phyloP scores from a whole-genome alignment of 2,888 invertebrate species.

The Drosophila greeni region DNA sequence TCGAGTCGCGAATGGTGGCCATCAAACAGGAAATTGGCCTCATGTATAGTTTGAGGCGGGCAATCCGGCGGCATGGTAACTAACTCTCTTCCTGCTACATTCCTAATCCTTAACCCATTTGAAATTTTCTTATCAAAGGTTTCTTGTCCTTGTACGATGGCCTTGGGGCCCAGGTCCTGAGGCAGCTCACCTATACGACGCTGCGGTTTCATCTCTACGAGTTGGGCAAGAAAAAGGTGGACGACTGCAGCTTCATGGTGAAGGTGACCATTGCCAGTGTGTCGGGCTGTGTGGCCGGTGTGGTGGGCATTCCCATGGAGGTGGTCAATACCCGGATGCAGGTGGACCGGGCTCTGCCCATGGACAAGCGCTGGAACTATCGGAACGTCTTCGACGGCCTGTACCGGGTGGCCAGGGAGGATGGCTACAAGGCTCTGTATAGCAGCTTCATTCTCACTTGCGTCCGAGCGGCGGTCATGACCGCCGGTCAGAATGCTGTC shows the following conservation, averaged over 20 bases:
- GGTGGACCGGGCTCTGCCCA: constrained; percentile 35
- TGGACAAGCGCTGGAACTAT: constrained; percentile 30
- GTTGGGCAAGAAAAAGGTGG: constrained; percentile 36
- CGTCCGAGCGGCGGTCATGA: constrained; percentile 16
- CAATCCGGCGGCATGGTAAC: constrained; percentile 40
- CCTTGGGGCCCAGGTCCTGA: constrained; percentile 42
- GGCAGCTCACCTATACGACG: constrained; percentile 46
- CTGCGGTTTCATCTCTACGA: constrained; percentile 48
- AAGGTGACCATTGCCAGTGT: constrained; percentile 38
- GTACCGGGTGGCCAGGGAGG: constrained; percentile 19
- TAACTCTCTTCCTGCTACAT: background rate
- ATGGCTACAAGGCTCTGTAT: constrained; percentile 39
- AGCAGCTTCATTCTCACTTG: constrained; percentile 25
- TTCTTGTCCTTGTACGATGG: constrained; percentile 49
- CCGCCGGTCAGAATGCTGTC: constrained; percentile 47
- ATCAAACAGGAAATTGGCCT: constrained; percentile 12
- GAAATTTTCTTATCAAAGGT: constrained; percentile 34
- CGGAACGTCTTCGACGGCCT: constrained; percentile 46
- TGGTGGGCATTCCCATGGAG: constrained; percentile 48
- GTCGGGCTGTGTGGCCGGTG: constrained; percentile 31
- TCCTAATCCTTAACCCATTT: rapidly evolving
- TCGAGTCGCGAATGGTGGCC: constrained; percentile 51
- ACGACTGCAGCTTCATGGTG: constrained; percentile 23
- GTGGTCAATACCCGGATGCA: constrained; percentile 55
- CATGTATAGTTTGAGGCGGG: background rate